Base-by-base conservation (phyloP, 1,140 invertebrate species). In the Onthophagus taurus region DNA sequence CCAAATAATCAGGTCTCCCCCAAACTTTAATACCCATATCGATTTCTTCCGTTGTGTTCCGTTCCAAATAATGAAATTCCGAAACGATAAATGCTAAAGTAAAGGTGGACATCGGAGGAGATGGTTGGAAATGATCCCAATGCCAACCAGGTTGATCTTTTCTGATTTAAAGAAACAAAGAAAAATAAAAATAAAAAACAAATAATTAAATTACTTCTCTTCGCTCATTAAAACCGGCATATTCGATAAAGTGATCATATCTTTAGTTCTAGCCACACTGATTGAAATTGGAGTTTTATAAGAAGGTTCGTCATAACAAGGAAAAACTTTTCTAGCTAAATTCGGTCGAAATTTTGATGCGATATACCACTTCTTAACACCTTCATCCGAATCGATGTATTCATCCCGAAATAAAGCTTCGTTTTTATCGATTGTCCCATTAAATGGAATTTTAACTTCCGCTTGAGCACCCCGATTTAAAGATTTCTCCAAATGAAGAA, bases 271-370 rank as follows among this genome's bases (percentile, higher is more conserved):
- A 0, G 74, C 70, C 1, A 87, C 70, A 12, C 71, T 78, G 0
- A 86, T 62, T 24, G 74, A 68, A 54, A 84, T 81, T 2, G 75
- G 76, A 0, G 77, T 75, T 68, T 95, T 96, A 48, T 85, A 77
- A 1, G 66, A 73, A 0, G 92, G 90, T 58, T 95, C 88, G 62
- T 97, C 91, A 64, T 94, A 92, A 59, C 90, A 94, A 0, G 93
- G 93, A 61, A 96, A 95, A 36, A 90, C 74, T 20, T 76, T 74
- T 16, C 88, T 71, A 0, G 90, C 90, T 60, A 88, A 78, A 43
- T 84, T 85, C 0, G 86, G 79, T 44, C 87, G 76, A 44, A 95
- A 70, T 57, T 89, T 80, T 1, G 87, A 85, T 0, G 76, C 83
- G 2, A 83, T 48, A 43, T 54, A 63, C 67, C 66, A 72, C 63